Percentiles rank a stretch among this genome's conserved stretches.
phyloP scores from a whole-genome alignment of 2,888 invertebrate species.

The Dryobota labecula region DNA sequence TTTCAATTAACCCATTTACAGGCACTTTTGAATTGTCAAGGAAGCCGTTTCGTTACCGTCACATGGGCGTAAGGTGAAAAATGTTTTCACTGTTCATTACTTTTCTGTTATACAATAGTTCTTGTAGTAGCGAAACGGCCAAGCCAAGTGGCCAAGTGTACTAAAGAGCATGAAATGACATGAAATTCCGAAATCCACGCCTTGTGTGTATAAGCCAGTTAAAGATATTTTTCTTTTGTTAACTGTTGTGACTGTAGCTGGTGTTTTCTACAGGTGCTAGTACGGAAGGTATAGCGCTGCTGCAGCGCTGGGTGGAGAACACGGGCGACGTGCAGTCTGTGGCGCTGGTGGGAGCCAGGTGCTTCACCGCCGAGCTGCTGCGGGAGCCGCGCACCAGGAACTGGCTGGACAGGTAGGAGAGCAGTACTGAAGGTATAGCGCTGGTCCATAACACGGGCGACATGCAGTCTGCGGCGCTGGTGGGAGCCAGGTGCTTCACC shows the following conservation, averaged over 20 bases:
- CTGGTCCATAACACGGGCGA: conserved; percentile 96
- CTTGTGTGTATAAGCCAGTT: no score
- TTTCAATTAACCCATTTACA: no score
- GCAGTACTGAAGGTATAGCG: conserved; percentile 92
- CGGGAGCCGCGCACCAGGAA: conserved; percentile 91
- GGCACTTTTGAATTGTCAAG: no score
- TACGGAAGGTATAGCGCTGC: conserved; percentile 93
- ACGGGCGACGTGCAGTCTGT: conserved; percentile 97
- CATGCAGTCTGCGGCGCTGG: conserved; percentile 96
- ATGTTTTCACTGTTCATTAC: no score
- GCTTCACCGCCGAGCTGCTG: conserved; percentile 93
- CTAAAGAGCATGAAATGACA: no score
- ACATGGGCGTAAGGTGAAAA: no score
- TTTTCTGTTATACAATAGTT: no score
- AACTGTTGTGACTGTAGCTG: background rate
- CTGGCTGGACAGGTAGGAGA: conserved; percentile 56
- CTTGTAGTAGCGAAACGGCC: no score
- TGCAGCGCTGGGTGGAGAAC: conserved; percentile 91
- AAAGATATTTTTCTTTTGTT: no score
- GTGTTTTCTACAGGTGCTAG: conserved; percentile 90
- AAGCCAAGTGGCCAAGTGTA: no score
- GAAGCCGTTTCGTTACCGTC: no score
- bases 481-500: conserved; percentile 95
- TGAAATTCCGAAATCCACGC: no score
- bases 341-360: conserved; percentile 94